Evolutionary conservation across 2,888 invertebrate genomes (phyloP), one percentile per base, ranked within the genome.

Genomic region (Tenthredo distinguenda): DNA sequence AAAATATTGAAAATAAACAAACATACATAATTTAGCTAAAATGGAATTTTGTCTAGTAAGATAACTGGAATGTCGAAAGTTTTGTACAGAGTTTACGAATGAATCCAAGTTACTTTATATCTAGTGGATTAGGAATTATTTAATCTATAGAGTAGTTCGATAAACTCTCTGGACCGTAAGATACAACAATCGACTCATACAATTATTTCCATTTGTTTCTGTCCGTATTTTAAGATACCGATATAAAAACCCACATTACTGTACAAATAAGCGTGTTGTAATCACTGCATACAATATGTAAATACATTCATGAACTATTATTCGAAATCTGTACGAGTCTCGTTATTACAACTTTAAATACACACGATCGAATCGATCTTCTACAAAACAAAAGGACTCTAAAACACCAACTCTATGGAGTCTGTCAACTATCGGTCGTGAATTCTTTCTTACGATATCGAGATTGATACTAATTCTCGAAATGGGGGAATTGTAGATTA

Each of bases 31-130:
- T 26, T 31, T 15, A 34, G 18, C 6, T 12, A 5, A 31, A 68
- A 68, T 31, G 34, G 34, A 34, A 34, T 68, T 34, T 31, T 15
- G 4, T 18, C 34, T 7, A 68, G 31, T 68, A 26, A 18, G 10
- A 34, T 34, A 21, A 40, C n/a, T 40, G 72, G 2, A 72, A 40
- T 40, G 43, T 43, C 37, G n/a, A 55, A 26, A 62, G 62, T 62
- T 43, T 37, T 72, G 72, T 40, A 72, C 72, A 40, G 43, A 72
- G 72, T 72, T 37, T 10, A 40, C 40, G 21, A 72, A 43, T 72
- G 9, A 40, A 72, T 40, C n/a, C 72, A 40, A 72, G 26, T 40
- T 40, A 34, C 68, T 62, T 62, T 31, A 26, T 62, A 34, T 18
- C 18, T 4, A 68, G 5, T 68, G 34, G 68, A 68, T 68, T 68